These are phyloP conservation scores for Helicorthomorpha holstii DNA, from an alignment of 1,140 invertebrate genomes.

Conservation along the genomic window DNA sequence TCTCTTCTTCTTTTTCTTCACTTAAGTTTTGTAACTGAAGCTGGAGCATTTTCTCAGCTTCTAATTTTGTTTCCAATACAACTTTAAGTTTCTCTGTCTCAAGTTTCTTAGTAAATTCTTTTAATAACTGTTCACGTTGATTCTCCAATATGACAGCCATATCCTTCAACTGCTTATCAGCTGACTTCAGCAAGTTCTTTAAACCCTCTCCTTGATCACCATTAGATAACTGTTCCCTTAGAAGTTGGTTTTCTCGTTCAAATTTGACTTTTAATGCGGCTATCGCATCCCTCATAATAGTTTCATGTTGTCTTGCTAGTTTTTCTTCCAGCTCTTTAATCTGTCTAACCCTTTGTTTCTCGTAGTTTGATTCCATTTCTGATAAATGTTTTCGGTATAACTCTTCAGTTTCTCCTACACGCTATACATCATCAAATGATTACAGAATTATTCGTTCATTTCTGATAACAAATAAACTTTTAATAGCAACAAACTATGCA, in stretches of 20 bases:
- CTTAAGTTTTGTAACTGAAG: background rate
- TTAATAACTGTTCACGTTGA: background rate
- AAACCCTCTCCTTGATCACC: background rate
- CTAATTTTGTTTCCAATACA: background rate
- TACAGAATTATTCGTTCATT: too few species aligned
- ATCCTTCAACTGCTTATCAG: background rate
- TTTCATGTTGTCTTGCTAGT: background rate
- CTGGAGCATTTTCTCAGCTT: background rate
- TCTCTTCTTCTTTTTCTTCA: background rate
- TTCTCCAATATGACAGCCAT: background rate
- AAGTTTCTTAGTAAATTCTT: background rate
- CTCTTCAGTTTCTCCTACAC: background rate
- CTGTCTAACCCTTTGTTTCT: background rate
- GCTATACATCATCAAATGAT: too few species aligned
- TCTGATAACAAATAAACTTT: too few species aligned
- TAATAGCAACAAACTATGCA: background rate
- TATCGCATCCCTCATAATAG: background rate
- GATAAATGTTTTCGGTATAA: background rate
- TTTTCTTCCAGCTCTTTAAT: background rate
- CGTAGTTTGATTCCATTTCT: background rate
- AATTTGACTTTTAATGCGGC: background rate
- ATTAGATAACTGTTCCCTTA: background rate
- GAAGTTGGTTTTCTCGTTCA: background rate
- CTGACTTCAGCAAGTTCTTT: background rate
- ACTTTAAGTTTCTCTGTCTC: background rate